Percentiles rank a stretch among this genome's conserved stretches.
phyloP scores from a whole-genome alignment of 1,140 invertebrate species.

The Zaprionus camerounensis region DNA sequence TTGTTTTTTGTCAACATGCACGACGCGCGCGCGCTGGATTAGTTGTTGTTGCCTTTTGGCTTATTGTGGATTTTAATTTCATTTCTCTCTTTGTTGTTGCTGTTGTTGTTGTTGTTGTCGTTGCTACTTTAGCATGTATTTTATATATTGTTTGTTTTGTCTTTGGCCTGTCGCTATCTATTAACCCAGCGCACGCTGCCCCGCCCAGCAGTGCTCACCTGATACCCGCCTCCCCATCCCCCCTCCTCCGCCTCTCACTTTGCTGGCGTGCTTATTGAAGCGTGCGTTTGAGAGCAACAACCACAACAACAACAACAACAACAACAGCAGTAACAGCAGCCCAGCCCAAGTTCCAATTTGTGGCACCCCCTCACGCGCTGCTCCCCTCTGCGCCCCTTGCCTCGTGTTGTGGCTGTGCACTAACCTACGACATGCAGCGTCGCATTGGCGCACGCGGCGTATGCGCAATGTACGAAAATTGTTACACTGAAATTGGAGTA shows the following conservation, averaged over 20 bases:
- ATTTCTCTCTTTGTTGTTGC: conserved; percentile 25
- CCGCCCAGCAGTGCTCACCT: conserved; percentile 25
- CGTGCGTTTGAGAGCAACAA: conserved; percentile 26
- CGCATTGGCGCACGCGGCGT: conserved; percentile 42
- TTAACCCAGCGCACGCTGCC: conserved; percentile 42
- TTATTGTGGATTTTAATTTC: conserved; percentile 58
- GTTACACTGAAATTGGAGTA: conserved; percentile 27
- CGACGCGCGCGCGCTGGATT: conserved; percentile 51
- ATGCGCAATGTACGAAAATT: conserved; percentile 41
- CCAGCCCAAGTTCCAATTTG: conserved; percentile 14
- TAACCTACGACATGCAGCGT: conserved; percentile 56
- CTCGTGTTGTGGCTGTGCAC: conserved; percentile 26
- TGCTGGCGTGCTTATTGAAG: conserved; percentile 35
- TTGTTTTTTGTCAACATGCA: conserved; percentile 46
- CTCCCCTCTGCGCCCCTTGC: neutral
- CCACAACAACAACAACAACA: neutral
- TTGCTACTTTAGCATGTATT: conserved; percentile 30
- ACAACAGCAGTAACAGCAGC: neutral
- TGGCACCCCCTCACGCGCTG: neutral
- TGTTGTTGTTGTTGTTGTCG: conserved; percentile 20
- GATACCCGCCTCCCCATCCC: no score
- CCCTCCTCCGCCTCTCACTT: no score
- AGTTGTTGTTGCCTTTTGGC: conserved; percentile 49
- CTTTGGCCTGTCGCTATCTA: conserved; percentile 51
- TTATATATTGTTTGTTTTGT: conserved; percentile 50